Evolutionary conservation across 2,113 vertebrate species (phyloP).

Genomic region (Bombycilla garrulus): DNA sequence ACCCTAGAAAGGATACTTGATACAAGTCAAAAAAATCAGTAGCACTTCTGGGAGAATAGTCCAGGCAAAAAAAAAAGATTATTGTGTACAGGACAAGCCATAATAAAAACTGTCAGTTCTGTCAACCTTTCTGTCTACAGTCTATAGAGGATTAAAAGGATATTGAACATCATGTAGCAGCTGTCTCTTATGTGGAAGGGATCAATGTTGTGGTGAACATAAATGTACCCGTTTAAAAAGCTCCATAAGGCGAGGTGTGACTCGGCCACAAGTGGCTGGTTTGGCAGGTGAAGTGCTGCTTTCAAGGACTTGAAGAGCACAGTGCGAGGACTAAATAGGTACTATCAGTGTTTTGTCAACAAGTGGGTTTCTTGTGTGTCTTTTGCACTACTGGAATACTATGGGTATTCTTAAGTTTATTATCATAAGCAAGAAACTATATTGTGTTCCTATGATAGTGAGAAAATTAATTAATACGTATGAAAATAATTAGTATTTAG

Average conservation of each 20-base stretch:
- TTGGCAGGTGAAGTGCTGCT: neutral
- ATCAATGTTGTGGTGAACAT: conserved; percentile 30
- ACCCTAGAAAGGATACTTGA: conserved; percentile 48
- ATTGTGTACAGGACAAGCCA: conserved; percentile 70
- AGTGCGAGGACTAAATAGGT: neutral
- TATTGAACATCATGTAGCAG: conserved; percentile 69
- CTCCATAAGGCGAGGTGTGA: neutral
- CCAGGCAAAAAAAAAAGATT: conserved; percentile 73
- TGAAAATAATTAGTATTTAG: neutral
- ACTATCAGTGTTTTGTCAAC: neutral
- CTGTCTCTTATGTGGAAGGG: conserved; percentile 60
- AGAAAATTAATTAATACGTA: too few relatives aligned
- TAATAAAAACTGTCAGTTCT: conserved; percentile 76
- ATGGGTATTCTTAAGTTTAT: neutral
- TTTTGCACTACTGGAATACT: neutral
- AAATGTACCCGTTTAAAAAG: neutral
- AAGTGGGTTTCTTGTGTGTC: neutral
- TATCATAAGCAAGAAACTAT: neutral
- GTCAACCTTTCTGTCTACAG: conserved; percentile 62
- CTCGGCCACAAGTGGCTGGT: conserved; percentile 30
- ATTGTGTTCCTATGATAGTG: neutral
- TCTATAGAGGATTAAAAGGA: conserved; percentile 72
- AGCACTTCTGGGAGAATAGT: conserved; percentile 61
- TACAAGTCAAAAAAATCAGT: conserved; percentile 63
- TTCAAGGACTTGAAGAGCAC: neutral